These are phyloP conservation scores for Epizoanthus fatuus DNA, from an alignment of 92 coral and sea anemone genomes.

Conservation along the genomic window DNA sequence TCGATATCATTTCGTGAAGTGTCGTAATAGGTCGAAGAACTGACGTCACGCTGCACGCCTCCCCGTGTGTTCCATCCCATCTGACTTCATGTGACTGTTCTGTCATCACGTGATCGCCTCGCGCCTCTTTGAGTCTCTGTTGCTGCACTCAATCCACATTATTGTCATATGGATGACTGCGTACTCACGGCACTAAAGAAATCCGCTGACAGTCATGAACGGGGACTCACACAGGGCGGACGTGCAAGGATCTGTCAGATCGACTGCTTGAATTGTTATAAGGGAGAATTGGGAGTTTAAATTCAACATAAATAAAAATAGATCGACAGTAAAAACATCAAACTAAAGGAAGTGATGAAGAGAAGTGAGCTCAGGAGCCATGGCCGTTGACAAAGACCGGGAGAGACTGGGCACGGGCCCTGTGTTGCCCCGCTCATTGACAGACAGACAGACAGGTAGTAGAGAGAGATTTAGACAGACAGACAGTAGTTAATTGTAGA, in stretches of 20 bases:
- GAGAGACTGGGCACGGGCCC: slow-evolving; percentile 13
- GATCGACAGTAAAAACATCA: not conserved
- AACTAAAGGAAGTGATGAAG: slow-evolving; percentile 37
- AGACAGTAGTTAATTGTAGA: not conserved
- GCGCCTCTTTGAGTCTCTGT: slow-evolving; percentile 8
- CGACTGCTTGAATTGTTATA: not conserved
- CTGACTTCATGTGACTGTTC: not conserved
- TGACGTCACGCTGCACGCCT: slow-evolving; percentile 19
- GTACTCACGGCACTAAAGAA: not conserved
- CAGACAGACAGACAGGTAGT: slow-evolving; percentile 10
- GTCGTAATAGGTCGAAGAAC: not conserved
- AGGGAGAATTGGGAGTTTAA: not conserved
- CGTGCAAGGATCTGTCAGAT: slow-evolving; percentile 35
- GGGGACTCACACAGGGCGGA: slow-evolving; percentile 76
- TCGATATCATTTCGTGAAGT: not conserved
- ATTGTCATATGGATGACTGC: not conserved
- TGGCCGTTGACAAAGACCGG: not conserved
- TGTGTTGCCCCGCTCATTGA: slow-evolving; percentile 31
- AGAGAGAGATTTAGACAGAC: not conserved
- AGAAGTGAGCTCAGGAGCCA: slow-evolving; percentile 29
- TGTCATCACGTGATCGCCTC: not conserved
- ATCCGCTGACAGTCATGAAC: slow-evolving; percentile 16
- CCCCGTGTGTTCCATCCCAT: slow-evolving; percentile 3
- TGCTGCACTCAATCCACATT: not conserved
- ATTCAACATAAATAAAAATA: not conserved